Evolutionary conservation across 2,888 invertebrate species (phyloP), one percentile per base, ranked within the genome.

Genomic region (Lithophane leautieri): DNA sequence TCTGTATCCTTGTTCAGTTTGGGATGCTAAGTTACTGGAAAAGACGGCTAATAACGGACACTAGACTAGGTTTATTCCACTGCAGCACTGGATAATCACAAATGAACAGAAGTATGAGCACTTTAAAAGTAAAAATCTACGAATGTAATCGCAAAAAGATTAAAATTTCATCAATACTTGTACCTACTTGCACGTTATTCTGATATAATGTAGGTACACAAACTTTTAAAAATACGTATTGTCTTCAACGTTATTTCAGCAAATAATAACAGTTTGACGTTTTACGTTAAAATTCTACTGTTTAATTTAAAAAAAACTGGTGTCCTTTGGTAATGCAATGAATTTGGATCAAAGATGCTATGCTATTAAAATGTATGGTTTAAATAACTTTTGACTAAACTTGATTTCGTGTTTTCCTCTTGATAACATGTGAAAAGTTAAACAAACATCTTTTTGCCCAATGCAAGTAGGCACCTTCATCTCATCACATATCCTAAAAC

Each of bases 1-100:
- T 78, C 88, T 89, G 89, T 89, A 85, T 87, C 85, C 79, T 86
- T 86, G 85, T 78, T 83, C 76, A 67, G 54, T 25, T 62, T 54
- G 8, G 40, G 68, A 70, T 65, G 12, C 81, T 72, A 11, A 47
- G 22, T 22, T 34, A 14, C 84, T 89, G 67, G 90, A 91, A 50
- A 11, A 22, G 70, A 8, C 25, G 34, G 12, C 12, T 16, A 14
- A 19, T 42, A 12, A 34, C 0, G 34, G 6, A 34, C 9, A 16
- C 50, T n/a, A 34, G n/a, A 16, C 66, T n/a, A 50, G n/a, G 11
- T 34, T 22, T 9, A 28, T 14, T 8, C 1, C 8, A 47, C 8
- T 19, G 8, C 12, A 22, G 66, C 1, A 28, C 28, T 28, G 14
- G 2, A 6, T 66, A 22, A 4, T 66, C 47, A 47, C 28, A 44